Conservation (phyloP, 2,113 vertebrate genomes). For the Dolichallabes microphthalmus region DNA sequence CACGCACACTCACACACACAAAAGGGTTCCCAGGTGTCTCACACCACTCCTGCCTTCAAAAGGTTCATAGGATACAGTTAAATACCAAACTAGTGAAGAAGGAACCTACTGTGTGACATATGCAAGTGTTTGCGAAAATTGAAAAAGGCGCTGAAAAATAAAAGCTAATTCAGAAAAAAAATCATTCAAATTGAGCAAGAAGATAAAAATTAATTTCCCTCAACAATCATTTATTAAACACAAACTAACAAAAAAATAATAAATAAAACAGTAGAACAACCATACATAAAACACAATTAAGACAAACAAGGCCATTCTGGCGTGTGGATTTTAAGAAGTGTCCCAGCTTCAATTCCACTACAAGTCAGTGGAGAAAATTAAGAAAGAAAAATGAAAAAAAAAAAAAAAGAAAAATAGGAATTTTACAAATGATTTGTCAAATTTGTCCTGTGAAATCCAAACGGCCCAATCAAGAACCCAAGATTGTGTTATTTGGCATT, state of each 20-base stretch:
- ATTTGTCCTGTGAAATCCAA: slow-evolving; percentile 52
- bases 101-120: neutral
- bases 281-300: slow-evolving; percentile 64
- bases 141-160: neutral
- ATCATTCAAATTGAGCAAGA: neutral
- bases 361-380: neutral
- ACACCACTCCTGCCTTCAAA: too few species aligned
- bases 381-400: slow-evolving; percentile 39
- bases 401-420: slow-evolving; percentile 14
- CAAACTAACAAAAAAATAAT: slow-evolving; percentile 67
- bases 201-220: neutral
- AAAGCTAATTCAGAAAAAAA: neutral
- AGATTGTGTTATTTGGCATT: slow-evolving; percentile 49
- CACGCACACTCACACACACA: too few species aligned
- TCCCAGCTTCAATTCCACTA: slow-evolving; percentile 54
- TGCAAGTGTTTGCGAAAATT: neutral
- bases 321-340: slow-evolving; percentile 57
- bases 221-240: slow-evolving; percentile 74
- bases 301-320: slow-evolving; percentile 46
- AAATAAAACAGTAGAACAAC: slow-evolving; percentile 69
- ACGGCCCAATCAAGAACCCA: slow-evolving; percentile 11
- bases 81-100: neutral
- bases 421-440: slow-evolving; percentile 63
- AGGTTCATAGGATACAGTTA: neutral
- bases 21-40: too few species aligned